These are phyloP conservation scores for Dasypus novemcinctus DNA, from an alignment of 2,113 vertebrate genomes.

Conservation along the genomic window DNA sequence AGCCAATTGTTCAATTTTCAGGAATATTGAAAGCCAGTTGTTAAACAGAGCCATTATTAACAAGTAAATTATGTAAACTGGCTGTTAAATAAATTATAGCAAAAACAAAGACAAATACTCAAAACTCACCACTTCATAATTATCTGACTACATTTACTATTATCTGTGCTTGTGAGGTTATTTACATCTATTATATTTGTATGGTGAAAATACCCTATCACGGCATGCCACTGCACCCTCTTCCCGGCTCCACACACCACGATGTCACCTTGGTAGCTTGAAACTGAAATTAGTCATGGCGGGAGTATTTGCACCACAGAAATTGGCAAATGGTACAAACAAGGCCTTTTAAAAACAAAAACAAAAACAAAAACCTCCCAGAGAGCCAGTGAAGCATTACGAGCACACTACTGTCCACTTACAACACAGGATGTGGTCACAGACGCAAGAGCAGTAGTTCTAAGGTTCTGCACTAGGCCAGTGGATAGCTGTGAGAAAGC, in stretches of 20 bases:
- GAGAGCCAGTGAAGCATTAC: background rate
- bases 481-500: background rate
- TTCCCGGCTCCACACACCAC: background rate
- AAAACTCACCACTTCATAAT: background rate
- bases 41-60: background rate
- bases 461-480: background rate
- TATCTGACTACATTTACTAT: background rate
- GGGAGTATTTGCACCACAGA: background rate
- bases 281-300: background rate
- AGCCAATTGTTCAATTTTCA: background rate
- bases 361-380: background rate
- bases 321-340: background rate
- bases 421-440: background rate
- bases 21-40: background rate
- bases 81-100: background rate
- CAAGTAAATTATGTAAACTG: background rate
- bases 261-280: background rate
- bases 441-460: background rate
- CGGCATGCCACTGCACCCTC: rapidly evolving
- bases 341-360: background rate
- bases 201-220: rapidly evolving
- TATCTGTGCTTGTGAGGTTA: no score
- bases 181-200: no score
- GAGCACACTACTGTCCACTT: background rate
- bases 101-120: background rate